phyloP scores from a whole-genome alignment of 2,113 vertebrate genomes.

The Tinamus guttatus region DNA sequence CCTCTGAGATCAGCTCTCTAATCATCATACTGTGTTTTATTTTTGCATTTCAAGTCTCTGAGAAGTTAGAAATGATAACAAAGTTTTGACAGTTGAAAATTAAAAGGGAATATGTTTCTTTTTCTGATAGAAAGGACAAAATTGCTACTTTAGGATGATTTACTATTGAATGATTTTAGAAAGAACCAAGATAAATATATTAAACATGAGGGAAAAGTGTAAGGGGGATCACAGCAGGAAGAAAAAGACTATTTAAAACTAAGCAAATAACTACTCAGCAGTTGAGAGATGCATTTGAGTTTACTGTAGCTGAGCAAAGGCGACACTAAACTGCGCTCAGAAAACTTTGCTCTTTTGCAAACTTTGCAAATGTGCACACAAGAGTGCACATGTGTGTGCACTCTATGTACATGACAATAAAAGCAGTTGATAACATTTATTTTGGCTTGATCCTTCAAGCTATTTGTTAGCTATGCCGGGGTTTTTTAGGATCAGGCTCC shows the following conservation, averaged over 20 bases:
- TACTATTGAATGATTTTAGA: not conserved
- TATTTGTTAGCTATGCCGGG: not conserved
- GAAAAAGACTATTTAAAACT: not conserved
- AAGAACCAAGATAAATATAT: not conserved
- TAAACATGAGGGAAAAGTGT: not conserved
- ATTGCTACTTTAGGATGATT: not conserved
- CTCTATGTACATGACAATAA: not conserved
- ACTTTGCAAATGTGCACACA: not conserved
- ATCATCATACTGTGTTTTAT: fast-evolving
- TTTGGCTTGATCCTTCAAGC: not conserved
- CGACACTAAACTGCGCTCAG: not conserved
- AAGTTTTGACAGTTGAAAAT: not conserved
- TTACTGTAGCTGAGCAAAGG: not conserved
- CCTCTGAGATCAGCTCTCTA: not conserved
- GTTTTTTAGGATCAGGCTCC: not conserved
- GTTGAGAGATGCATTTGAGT: not conserved
- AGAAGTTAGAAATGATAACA: not conserved
- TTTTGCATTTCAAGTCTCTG: not conserved
- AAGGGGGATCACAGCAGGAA: not conserved
- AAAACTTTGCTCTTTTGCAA: not conserved
- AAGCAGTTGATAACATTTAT: fast-evolving
- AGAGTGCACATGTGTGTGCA: not conserved
- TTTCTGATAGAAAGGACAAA: not conserved
- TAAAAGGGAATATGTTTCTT: not conserved
- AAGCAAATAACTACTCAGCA: not conserved